Evolutionary conservation across 2,888 invertebrate species (phyloP).

Genomic region (Xanthorhoe designata): DNA sequence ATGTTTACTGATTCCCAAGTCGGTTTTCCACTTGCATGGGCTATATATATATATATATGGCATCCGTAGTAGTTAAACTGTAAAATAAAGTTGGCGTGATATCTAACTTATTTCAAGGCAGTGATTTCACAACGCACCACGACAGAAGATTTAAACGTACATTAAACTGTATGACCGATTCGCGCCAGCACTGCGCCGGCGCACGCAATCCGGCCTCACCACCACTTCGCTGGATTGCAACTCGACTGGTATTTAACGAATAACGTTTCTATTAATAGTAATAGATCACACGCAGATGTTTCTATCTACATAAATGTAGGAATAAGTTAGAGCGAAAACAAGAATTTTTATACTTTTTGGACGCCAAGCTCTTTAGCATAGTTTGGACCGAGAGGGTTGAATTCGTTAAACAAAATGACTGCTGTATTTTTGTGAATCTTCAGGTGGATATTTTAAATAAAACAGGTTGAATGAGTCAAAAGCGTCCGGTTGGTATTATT

Average conservation of each 20-base stretch:
- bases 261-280: not conserved
- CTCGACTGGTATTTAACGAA: too few species aligned
- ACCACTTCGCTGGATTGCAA: not conserved
- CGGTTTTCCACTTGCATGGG: too few species aligned
- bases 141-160: not conserved
- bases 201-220: constrained; percentile 18
- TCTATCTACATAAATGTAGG: not conserved
- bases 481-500: not conserved
- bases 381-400: too few species aligned
- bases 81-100: not conserved
- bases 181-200: constrained; percentile 2
- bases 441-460: not conserved
- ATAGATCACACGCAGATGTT: not conserved
- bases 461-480: not conserved
- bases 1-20: too few species aligned
- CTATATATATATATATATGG: too few species aligned
- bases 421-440: not conserved
- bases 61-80: not conserved
- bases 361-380: too few species aligned
- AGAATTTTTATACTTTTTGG: too few species aligned
- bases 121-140: not conserved
- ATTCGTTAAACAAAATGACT: not conserved
- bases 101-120: not conserved
- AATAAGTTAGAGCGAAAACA: too few species aligned
- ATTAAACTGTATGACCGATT: constrained; percentile 13